Evolutionary conservation across 2,888 invertebrate species (phyloP).

Genomic region (Tiliacea aurago): DNA sequence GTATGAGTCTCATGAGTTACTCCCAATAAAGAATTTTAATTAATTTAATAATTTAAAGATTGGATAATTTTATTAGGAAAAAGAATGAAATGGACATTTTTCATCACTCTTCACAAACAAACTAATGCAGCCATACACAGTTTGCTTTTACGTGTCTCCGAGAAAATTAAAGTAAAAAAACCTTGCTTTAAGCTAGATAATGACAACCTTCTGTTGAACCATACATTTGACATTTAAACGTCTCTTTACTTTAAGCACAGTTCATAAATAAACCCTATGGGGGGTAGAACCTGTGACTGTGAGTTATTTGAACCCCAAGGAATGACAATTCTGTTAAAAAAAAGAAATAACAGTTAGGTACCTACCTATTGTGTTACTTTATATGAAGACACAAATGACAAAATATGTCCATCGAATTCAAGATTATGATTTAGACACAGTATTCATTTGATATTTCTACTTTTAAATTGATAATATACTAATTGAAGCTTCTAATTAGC

Average conservation of each 20-base stretch:
- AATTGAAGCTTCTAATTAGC: constrained; percentile 8
- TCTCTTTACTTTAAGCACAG: too few relatives aligned
- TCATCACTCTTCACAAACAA: constrained; percentile 62
- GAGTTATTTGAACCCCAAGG: background rate
- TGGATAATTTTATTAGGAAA: background rate
- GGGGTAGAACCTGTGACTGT: background rate
- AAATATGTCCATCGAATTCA: constrained; percentile 67
- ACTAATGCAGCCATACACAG: constrained; percentile 82
- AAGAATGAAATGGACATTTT: constrained; percentile 69
- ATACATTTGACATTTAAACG: background rate
- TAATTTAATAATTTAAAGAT: background rate
- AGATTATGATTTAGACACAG: constrained; percentile 7
- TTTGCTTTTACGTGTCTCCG: constrained; percentile 53
- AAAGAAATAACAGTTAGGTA: too few relatives aligned
- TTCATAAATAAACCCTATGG: background rate
- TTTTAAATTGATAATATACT: background rate
- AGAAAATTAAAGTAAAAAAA: background rate
- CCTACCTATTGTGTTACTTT: background rate
- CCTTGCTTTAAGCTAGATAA: background rate
- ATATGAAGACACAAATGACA: constrained; percentile 61
- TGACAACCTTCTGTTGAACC: too few relatives aligned
- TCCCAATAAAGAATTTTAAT: too few relatives aligned
- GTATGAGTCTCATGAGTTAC: too few relatives aligned
- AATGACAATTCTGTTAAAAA: too few relatives aligned
- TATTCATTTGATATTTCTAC: constrained; percentile 15